Percentiles rank a stretch among this genome's conserved stretches.
Conservation (phyloP, 35 echinoderm and acorn worm genomes). For the Amphiura filiformis region DNA sequence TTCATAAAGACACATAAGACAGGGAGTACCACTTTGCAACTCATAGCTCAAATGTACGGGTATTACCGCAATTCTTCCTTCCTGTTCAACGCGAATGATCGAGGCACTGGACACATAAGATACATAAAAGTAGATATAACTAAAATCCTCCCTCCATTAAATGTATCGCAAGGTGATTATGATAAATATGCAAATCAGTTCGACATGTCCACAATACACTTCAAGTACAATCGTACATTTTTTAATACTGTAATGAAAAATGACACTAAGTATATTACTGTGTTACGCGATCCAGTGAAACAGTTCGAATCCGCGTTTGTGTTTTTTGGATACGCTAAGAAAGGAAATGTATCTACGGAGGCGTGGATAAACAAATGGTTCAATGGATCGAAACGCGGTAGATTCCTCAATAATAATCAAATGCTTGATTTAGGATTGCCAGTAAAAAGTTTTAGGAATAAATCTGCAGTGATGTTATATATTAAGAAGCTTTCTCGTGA, state of each 20-base stretch:
- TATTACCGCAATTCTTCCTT: constrained; percentile 56
- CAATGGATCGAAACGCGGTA: neutral
- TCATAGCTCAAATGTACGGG: constrained; percentile 66
- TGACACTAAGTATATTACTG: constrained; percentile 64
- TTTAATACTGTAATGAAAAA: constrained; percentile 44
- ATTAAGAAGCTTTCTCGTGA: constrained; percentile 30
- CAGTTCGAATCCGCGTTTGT: constrained; percentile 80
- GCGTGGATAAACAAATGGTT: neutral
- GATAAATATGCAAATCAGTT: neutral
- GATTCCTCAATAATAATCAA: constrained; percentile 3
- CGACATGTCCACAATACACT: constrained; percentile 61
- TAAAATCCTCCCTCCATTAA: neutral
- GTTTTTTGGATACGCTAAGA: constrained; percentile 56
- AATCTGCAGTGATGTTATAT: neutral
- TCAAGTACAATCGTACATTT: constrained; percentile 39
- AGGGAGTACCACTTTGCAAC: constrained; percentile 54
- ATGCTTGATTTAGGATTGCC: neutral
- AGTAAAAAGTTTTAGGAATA: neutral
- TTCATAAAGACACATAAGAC: constrained; percentile 90
- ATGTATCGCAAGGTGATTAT: constrained; percentile 6
- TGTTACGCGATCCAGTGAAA: constrained; percentile 56
- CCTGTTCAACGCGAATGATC: constrained; percentile 7
- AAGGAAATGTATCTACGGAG: neutral
- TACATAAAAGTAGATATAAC: neutral
- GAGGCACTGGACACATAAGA: neutral